These are phyloP conservation scores for Malacosoma neustria DNA, from an alignment of 2,888 invertebrate genomes.

Conservation along the genomic window DNA sequence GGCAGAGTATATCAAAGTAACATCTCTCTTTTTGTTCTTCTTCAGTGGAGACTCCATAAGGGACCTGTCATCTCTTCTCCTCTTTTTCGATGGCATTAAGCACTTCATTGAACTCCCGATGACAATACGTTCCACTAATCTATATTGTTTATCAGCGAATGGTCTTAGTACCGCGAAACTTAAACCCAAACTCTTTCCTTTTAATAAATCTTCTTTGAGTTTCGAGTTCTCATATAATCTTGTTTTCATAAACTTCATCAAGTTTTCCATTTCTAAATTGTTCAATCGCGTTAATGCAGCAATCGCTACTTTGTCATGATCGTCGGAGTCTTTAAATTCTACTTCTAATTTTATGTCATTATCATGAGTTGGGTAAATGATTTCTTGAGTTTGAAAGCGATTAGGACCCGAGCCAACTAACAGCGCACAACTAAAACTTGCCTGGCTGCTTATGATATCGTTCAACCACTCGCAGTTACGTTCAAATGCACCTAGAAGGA, in stretches of 20 bases:
- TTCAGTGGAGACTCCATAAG: conserved; percentile 32
- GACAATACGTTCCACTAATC: conserved; percentile 48
- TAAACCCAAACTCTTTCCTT: conserved; percentile 50
- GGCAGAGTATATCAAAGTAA: not conserved
- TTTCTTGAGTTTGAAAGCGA: conserved; percentile 53
- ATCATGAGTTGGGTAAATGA: conserved; percentile 48
- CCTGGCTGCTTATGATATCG: conserved; percentile 38
- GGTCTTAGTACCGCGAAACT: conserved; percentile 50
- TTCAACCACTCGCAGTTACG: conserved; percentile 55
- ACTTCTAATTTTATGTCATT: conserved; percentile 48
- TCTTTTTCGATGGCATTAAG: conserved; percentile 31
- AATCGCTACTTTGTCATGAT: conserved; percentile 55
- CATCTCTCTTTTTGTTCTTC: conserved; percentile 31
- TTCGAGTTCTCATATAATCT: conserved; percentile 37
- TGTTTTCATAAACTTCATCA: conserved; percentile 45
- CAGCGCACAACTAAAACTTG: conserved; percentile 49
- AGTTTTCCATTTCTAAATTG: conserved; percentile 40
- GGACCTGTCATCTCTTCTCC: conserved; percentile 38
- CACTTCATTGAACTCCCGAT: conserved; percentile 37
- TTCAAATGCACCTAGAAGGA: conserved; percentile 45
- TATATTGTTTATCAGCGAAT: conserved; percentile 46
- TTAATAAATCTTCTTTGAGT: conserved; percentile 45
- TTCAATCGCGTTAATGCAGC: conserved; percentile 45
- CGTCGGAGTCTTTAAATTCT: conserved; percentile 53
- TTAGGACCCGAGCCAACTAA: conserved; percentile 59